These are phyloP conservation scores for Strigamia transsilvanica DNA, from an alignment of 2,888 invertebrate species.

Conservation along the genomic window DNA sequence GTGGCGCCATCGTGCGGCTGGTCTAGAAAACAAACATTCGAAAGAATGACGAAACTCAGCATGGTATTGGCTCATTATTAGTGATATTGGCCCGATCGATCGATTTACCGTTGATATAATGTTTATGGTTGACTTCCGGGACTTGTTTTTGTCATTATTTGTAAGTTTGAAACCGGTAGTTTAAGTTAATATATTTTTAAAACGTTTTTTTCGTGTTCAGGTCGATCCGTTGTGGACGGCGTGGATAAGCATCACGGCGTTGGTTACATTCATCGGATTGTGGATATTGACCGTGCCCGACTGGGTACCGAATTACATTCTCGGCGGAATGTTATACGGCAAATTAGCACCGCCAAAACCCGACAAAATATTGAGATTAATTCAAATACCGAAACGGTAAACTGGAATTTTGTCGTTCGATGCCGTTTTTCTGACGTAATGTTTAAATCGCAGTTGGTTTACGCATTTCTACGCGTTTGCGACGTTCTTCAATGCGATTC, in stretches of 20 bases:
- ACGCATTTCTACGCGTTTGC: constrained; percentile 33
- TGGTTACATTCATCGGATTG: not conserved
- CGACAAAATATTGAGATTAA: not conserved
- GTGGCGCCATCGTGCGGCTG: too few species aligned
- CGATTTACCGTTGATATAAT: not conserved
- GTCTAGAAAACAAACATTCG: too few species aligned
- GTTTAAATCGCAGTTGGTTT: constrained; percentile 50
- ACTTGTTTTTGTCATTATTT: not conserved
- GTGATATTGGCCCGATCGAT: too few species aligned
- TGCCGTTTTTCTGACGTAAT: not conserved
- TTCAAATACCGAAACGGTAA: not conserved
- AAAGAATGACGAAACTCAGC: too few species aligned
- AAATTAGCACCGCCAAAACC: not conserved
- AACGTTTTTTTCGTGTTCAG: not conserved
- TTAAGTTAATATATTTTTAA: not conserved
- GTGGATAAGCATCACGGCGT: not conserved
- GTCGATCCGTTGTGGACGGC: not conserved
- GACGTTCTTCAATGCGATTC: not conserved
- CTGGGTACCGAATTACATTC: not conserved
- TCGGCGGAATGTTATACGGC: constrained; percentile 8
- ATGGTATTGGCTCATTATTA: too few species aligned
- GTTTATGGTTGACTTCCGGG: not conserved
- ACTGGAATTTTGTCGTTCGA: not conserved
- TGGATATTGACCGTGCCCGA: not conserved
- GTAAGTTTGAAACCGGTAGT: not conserved